Evolutionary conservation across 2,797 vertebrate species (phyloP), one percentile per base, ranked within the genome.

Genomic region (Margarornis squamiger): DNA sequence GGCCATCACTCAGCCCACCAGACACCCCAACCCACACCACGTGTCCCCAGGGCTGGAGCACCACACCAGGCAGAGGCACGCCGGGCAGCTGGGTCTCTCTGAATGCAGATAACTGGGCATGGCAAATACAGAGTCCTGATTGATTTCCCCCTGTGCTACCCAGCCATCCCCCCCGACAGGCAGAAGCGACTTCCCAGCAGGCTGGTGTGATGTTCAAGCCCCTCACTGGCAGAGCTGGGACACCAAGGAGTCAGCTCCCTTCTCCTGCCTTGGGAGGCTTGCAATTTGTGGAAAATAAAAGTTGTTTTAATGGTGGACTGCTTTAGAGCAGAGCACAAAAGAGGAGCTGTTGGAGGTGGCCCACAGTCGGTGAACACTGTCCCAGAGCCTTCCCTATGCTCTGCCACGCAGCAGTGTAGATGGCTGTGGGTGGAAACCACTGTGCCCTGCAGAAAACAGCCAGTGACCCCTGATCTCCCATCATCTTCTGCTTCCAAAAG

Each of bases 91-190:
- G 6, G 30, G 36, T 77, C 43, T 74, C 63, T 55, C 43, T 76
- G 34, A 63, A 72, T 0, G 2, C 45, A 55, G 30, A 52, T n/a
- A 5, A 52, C 27, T 9, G 2, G 45, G 21, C 14, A 52, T 4
- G 11, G 38, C 32, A 86, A 81, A 88, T 13, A 78, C 8, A 18
- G 2, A 39, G 46, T 5, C 43, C 76, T 82, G 66, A 82, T 3
- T 0, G 0, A 82, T 22, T 90, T 30, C 43, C 26, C 59, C 86
- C 51, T 4, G 2, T 0, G 1, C 27, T 17, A 72, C 17, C 18
- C 65, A 75, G 11, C 11, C 15, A 52, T 12, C 15, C 24, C 55
- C 55, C 10, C 20, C 24, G 27, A 59, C 0, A 0, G 30, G 57
- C 46, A 90, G 66, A 66, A 86, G 19, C 1, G 0, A 39, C 21